A percentile compares a stretch with the other conserved stretches of the same genome.
Conservation (phyloP, 2,888 invertebrate species). For the Ophion obscuratus region DNA sequence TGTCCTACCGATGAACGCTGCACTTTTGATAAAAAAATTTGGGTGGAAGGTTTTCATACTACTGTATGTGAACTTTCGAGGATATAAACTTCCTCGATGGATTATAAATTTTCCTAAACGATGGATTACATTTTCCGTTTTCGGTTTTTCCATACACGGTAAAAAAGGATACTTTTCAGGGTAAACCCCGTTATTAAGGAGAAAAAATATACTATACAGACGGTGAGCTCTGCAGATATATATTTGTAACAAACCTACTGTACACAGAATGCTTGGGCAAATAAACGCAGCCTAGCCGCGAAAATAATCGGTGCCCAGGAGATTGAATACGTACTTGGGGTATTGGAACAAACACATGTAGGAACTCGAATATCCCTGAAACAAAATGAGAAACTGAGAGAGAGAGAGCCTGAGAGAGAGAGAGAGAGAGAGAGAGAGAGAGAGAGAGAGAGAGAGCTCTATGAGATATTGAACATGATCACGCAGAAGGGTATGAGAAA, state of each 20-base stretch:
- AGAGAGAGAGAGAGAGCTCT: constrained; percentile 13
- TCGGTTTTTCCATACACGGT: not conserved
- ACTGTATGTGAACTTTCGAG: too few species aligned
- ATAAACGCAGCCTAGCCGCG: constrained; percentile 7
- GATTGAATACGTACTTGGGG: constrained; percentile 11
- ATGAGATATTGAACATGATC: constrained; percentile 36
- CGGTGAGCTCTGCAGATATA: not conserved
- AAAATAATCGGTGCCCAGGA: constrained; percentile 10
- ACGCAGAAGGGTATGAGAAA: constrained; percentile 43
- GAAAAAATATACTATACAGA: not conserved
- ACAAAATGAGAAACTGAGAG: too few species aligned
- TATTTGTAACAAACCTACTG: constrained; percentile 4
- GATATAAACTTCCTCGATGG: too few species aligned
- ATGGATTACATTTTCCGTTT: too few species aligned
- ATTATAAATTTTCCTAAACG: too few species aligned
- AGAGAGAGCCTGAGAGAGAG: too few species aligned
- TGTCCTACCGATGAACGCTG: not conserved
- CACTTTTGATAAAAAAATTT: too few species aligned
- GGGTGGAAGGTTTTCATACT: too few species aligned
- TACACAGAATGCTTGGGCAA: not conserved
- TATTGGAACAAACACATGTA: not conserved
- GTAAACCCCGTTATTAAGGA: not conserved
- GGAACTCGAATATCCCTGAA: not conserved
- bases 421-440: constrained; percentile 1
- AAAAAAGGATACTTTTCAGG: not conserved